A percentile compares a stretch with the other conserved stretches of the same genome.
These are phyloP conservation scores for Pterocles burchelli DNA, from an alignment of 2,113 vertebrate species.

Conservation along the genomic window DNA sequence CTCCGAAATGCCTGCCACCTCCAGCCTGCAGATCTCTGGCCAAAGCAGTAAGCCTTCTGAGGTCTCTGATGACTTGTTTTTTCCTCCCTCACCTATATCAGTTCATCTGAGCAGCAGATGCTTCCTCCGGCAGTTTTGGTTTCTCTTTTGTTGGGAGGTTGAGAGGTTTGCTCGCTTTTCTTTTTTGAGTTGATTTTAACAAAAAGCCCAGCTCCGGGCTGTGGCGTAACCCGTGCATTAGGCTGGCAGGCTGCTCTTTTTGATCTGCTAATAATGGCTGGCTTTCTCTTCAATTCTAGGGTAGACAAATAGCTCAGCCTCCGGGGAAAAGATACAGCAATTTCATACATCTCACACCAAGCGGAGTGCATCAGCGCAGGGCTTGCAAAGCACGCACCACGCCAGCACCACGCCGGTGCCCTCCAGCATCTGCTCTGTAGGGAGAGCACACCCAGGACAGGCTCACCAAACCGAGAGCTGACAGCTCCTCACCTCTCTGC, in stretches of 20 bases:
- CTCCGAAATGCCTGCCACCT: neutral
- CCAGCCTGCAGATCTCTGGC: neutral
- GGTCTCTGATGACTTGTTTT: conserved; percentile 11
- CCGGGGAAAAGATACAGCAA: neutral
- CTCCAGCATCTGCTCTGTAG: neutral
- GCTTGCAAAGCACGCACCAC: neutral
- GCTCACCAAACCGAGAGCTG: neutral
- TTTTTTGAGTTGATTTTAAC: neutral
- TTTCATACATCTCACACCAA: neutral
- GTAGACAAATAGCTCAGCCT: neutral
- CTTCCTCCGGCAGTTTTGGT: conserved; percentile 52
- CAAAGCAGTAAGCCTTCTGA: neutral
- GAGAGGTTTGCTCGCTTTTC: neutral
- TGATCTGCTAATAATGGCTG: neutral
- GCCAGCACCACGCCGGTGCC: neutral
- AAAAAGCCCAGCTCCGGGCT: neutral
- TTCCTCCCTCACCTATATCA: neutral
- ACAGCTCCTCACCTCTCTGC: neutral
- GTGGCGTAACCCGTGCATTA: neutral
- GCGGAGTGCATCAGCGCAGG: neutral
- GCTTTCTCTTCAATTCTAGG: neutral
- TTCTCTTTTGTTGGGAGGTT: conserved; percentile 30
- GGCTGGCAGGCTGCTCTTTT: neutral
- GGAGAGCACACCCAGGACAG: neutral
- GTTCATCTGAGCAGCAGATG: conserved; percentile 20